Base-by-base conservation (phyloP, 2,797 vertebrate species). In the Avahi laniger region DNA sequence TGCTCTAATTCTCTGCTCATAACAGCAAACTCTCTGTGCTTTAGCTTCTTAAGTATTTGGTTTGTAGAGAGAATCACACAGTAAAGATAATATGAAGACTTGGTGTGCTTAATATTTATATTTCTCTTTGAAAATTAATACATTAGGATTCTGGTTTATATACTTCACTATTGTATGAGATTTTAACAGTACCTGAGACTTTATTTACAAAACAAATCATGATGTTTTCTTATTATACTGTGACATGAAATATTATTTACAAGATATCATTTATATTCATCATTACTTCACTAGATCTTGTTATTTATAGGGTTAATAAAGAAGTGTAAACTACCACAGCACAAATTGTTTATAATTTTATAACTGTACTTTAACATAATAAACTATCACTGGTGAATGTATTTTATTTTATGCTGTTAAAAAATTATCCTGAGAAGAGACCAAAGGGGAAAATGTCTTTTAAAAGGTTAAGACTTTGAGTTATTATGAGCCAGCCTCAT, bases 361-460 rank as follows among this genome's bases (percentile, higher is more conserved):
- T 67, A 69, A 59, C 26, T 88, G 8, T 81, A 76, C 63, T 85
- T 78, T 85, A 83, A 78, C 46, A 59, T 43, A 89, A 75, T 35
- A 83, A 90, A 81, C 43, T 72, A 52, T 95, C 35, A 73, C 41
- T 91, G 24, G 20, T 30, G 72, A 94, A 20, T 61, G 2, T 54
- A 85, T 95, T 96, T 94, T 73, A 80, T 80, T 41, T 54, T 91
- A 69, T 94, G 30, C 9, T n/a, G 54, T 94, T 81, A 85, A 91
- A 84, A 85, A 69, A 26, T 48, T 79, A 59, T 79, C 94, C 81
- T 97, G 67, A 89, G 52, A 93, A 63, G 28, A 86, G 57, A 78
- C 54, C 73, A 4, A 85, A 57, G 20, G 72, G 10, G 33, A 88
- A 94, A 89, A 33, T 65, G 14, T 20, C 72, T 94, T 96, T 63